Percentiles rank a stretch among this genome's conserved stretches.
Conservation (phyloP, 1,140 invertebrate genomes). For the Nomia melanderi region DNA sequence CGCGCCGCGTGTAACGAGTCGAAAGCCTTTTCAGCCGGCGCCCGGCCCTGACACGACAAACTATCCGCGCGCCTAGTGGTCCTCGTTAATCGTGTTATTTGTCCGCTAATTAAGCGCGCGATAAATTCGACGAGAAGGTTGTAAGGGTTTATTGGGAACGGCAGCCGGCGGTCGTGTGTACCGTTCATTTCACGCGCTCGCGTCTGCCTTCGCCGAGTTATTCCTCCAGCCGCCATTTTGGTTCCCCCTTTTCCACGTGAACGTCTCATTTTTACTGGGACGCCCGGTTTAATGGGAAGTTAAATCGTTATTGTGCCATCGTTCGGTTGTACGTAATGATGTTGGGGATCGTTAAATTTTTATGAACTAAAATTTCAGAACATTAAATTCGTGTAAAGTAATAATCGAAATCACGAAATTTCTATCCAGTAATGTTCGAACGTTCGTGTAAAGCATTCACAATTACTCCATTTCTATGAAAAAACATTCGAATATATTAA, state of each 20-base stretch:
- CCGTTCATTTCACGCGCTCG: conserved; percentile 34
- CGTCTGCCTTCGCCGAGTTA: neutral
- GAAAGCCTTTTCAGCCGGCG: neutral
- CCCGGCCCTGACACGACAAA: conserved; percentile 42
- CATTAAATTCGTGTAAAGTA: too few species aligned
- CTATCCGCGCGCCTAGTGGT: conserved; percentile 33
- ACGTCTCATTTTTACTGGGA: neutral
- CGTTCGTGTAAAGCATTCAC: too few species aligned
- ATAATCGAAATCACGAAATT: too few species aligned
- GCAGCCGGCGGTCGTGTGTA: neutral
- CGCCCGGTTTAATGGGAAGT: too few species aligned
- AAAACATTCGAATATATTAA: too few species aligned
- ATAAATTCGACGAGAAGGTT: conserved; percentile 56
- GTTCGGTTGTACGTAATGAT: too few species aligned
- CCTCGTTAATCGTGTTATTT: conserved; percentile 69
- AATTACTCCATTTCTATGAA: too few species aligned
- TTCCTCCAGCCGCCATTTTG: neutral
- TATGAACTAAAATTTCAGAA: too few species aligned
- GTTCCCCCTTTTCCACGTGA: too few species aligned
- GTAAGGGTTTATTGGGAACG: conserved; percentile 33
- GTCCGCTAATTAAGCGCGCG: conserved; percentile 66
- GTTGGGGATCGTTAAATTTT: too few species aligned
- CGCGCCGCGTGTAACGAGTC: neutral
- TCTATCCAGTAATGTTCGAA: too few species aligned
- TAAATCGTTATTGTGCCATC: too few species aligned